A percentile compares a stretch with the other conserved stretches of the same genome.
phyloP scores from a whole-genome alignment of 2,888 invertebrate species.

The Cataglyphis livida region DNA sequence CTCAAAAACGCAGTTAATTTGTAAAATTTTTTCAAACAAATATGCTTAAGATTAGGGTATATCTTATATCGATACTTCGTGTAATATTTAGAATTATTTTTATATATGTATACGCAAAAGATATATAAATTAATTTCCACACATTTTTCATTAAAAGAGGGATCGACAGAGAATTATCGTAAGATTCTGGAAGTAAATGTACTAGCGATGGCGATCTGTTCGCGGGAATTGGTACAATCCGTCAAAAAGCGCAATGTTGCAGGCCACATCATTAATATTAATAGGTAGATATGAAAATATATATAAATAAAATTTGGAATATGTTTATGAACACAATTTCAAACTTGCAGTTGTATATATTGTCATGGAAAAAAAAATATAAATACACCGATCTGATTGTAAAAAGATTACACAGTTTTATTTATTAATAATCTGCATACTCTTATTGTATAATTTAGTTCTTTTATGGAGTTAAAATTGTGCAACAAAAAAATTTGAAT shows the following conservation, averaged over 20 bases:
- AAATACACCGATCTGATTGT: background rate
- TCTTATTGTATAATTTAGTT: background rate
- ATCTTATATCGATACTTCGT: background rate
- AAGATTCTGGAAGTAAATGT: slow-evolving; percentile 87
- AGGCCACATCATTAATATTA: slow-evolving; percentile 89
- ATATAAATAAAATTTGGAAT: background rate
- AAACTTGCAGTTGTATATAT: background rate
- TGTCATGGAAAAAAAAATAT: background rate
- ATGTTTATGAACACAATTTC: background rate
- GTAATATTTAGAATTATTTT: background rate
- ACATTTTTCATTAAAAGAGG: slow-evolving; percentile 44
- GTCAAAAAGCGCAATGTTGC: slow-evolving; percentile 86
- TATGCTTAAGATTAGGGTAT: background rate
- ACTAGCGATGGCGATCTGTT: slow-evolving; percentile 87
- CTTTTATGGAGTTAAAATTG: background rate
- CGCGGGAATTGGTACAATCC: slow-evolving; percentile 87
- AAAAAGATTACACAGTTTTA: background rate
- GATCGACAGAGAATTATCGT: slow-evolving; percentile 81
- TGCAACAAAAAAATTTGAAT: background rate
- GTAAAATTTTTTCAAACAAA: background rate
- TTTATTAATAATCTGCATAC: background rate
- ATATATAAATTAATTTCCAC: background rate
- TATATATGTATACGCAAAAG: too few relatives aligned
- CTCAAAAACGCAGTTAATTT: background rate
- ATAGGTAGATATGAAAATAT: slow-evolving; percentile 85